A percentile compares a stretch with the other conserved stretches of the same genome.
Conservation (phyloP, 1,140 invertebrate species). For the Venustaconcha ellipsiformis region DNA sequence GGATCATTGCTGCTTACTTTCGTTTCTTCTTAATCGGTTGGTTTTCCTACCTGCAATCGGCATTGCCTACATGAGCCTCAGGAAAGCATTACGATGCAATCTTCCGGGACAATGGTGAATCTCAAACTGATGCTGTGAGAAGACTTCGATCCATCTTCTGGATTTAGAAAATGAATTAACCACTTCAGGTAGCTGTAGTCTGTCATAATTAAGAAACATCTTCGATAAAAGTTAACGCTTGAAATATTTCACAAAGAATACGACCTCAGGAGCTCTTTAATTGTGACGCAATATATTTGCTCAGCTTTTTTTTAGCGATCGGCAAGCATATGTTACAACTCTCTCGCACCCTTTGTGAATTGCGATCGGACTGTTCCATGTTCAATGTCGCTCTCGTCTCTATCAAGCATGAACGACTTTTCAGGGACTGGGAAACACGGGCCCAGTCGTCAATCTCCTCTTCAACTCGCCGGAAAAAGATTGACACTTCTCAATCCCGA, state of each 20-base stretch:
- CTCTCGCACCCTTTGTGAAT: conserved; percentile 34
- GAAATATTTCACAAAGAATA: conserved; percentile 37
- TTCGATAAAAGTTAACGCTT: conserved; percentile 36
- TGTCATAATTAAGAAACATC: conserved; percentile 24
- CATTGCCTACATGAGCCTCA: conserved; percentile 3
- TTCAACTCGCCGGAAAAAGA: conserved; percentile 34
- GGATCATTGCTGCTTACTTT: not conserved
- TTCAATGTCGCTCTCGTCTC: conserved; percentile 39
- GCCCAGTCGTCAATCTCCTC: conserved; percentile 19
- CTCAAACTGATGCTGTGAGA: not conserved
- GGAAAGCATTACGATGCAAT: conserved; percentile 8
- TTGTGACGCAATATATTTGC: conserved; percentile 33
- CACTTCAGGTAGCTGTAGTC: conserved; percentile 6
- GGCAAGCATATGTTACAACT: conserved; percentile 27
- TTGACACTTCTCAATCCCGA: not conserved
- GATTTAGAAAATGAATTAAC: conserved; percentile 1
- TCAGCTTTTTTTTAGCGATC: not conserved
- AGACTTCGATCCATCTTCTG: conserved; percentile 13
- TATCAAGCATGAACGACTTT: conserved; percentile 40
- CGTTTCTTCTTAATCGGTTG: not conserved
- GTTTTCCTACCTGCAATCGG: not conserved
- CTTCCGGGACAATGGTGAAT: conserved; percentile 3
- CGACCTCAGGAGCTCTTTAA: conserved; percentile 40
- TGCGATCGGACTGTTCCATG: conserved; percentile 51
- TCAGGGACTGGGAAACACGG: conserved; percentile 19